Evolutionary conservation across 2,797 vertebrate genomes (phyloP).

Genomic region (Acipenser ruthenus): DNA sequence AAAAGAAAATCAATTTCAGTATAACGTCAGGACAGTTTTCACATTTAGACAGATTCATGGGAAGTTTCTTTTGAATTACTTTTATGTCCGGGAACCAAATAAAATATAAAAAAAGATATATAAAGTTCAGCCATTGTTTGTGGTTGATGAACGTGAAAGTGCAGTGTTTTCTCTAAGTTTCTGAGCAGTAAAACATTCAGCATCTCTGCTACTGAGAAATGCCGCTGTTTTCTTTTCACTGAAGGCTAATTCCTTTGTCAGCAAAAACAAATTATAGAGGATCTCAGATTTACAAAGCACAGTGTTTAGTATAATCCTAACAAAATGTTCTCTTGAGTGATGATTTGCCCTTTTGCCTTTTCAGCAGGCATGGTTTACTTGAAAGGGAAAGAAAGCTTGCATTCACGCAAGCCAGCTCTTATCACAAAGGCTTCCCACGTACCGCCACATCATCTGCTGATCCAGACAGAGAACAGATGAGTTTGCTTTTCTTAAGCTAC

Average conservation of each 20-base stretch:
- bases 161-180: not conserved
- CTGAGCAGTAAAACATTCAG: not conserved
- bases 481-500: no score
- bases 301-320: not conserved
- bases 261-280: conserved; percentile 1
- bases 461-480: no score
- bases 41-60: not conserved
- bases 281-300: not conserved
- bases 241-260: not conserved
- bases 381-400: no score
- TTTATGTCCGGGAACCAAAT: no score
- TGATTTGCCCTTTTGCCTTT: no score
- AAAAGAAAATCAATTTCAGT: not conserved
- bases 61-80: not conserved
- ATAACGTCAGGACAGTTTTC: conserved; percentile 1
- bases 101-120: no score
- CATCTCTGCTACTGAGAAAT: not conserved
- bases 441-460: no score
- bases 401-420: no score
- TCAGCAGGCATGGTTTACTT: no score
- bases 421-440: no score
- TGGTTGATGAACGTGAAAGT: no score
- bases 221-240: conserved; percentile 2
- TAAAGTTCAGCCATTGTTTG: no score
- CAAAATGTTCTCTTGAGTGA: not conserved